Percentiles rank a stretch among this genome's conserved stretches.
Conservation (phyloP, 2,113 vertebrate genomes). For the Argyrosomus japonicus region DNA sequence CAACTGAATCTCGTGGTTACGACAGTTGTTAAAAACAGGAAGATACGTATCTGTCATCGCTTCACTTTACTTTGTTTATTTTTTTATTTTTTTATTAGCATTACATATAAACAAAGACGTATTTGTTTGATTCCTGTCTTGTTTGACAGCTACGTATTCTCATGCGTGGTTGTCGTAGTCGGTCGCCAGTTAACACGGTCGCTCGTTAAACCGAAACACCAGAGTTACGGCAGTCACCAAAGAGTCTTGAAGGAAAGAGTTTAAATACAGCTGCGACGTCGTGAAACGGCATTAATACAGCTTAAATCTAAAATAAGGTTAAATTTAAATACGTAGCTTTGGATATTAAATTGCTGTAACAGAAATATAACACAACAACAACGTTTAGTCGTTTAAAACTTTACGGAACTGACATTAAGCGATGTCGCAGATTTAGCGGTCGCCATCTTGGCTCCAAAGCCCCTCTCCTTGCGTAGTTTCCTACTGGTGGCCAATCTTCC, state of each 20-base stretch:
- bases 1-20: too few relatives aligned
- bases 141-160: too few relatives aligned
- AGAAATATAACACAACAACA: background rate
- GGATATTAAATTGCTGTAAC: accelerated
- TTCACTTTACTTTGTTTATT: too few relatives aligned
- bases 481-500: background rate
- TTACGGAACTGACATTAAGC: accelerated
- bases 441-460: slow-evolving; percentile 38
- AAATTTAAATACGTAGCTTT: accelerated
- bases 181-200: too few relatives aligned
- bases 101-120: too few relatives aligned
- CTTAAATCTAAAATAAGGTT: accelerated
- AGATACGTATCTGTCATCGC: too few relatives aligned
- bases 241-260: slow-evolving; percentile 46
- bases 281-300: background rate
- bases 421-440: background rate
- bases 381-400: accelerated
- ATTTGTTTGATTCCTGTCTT: too few relatives aligned
- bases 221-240: slow-evolving; percentile 8
- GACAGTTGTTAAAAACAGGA: too few relatives aligned
- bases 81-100: too few relatives aligned
- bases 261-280: accelerated
- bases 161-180: too few relatives aligned
- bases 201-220: too few relatives aligned
- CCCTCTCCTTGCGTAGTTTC: background rate